Conservation (phyloP, 2,797 vertebrate genomes). For the Chrosomus eos region DNA sequence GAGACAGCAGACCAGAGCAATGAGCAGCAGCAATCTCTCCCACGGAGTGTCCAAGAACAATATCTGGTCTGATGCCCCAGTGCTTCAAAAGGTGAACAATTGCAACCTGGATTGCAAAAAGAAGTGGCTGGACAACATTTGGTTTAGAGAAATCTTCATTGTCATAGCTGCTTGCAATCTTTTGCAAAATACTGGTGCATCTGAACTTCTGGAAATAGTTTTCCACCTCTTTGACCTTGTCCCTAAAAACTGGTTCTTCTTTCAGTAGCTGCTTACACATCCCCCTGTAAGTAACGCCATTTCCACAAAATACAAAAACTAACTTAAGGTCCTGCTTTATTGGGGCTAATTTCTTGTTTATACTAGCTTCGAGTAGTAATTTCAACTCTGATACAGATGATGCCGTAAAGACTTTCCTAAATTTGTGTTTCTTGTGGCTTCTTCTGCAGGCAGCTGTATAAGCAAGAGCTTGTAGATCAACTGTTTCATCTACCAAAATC, state of each 20-base stretch:
- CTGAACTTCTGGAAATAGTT: constrained; percentile 73
- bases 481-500: constrained; percentile 63
- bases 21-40: constrained; percentile 88
- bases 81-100: constrained; percentile 77
- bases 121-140: constrained; percentile 81
- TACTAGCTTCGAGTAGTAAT: constrained; percentile 66
- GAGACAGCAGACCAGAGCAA: constrained; percentile 85
- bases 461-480: constrained; percentile 76
- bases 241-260: constrained; percentile 78
- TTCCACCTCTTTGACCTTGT: constrained; percentile 82
- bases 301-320: constrained; percentile 88
- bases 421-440: constrained; percentile 81
- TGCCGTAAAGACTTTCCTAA: constrained; percentile 78
- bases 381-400: constrained; percentile 79
- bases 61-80: constrained; percentile 83
- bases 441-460: constrained; percentile 88
- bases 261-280: constrained; percentile 81
- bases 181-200: constrained; percentile 69
- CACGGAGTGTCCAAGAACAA: constrained; percentile 82
- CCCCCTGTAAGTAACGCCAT: constrained; percentile 78
- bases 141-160: constrained; percentile 72
- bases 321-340: constrained; percentile 68
- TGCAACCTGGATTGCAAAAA: constrained; percentile 86
- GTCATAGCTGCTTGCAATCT: constrained; percentile 66
- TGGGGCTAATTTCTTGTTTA: constrained; percentile 57